phyloP scores from a whole-genome alignment of 1,140 invertebrate genomes.

The Temnothorax curvispinosus region DNA sequence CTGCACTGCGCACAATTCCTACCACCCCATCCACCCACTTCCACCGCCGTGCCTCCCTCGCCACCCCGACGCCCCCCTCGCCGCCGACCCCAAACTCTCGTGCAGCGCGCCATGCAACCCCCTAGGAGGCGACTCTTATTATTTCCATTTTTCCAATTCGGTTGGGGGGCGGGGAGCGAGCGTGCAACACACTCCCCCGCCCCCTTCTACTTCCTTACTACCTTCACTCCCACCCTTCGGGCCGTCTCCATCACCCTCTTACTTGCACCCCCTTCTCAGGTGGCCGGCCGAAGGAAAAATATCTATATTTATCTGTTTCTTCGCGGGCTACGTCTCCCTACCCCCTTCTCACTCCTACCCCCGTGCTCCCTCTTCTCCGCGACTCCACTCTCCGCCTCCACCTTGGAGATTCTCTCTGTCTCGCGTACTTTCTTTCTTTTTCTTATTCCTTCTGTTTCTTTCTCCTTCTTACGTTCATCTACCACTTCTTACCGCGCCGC shows the following conservation, averaged over 20 bases:
- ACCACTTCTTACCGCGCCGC: constrained; percentile 64
- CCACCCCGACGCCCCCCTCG: constrained; percentile 48
- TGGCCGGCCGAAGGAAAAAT: constrained; percentile 77
- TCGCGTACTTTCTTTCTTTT: constrained; percentile 51
- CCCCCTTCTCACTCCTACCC: constrained; percentile 36
- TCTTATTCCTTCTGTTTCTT: constrained; percentile 52
- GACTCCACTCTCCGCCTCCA: constrained; percentile 16
- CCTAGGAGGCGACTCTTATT: constrained; percentile 81
- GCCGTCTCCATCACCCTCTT: constrained; percentile 39
- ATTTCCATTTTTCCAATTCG: constrained; percentile 85
- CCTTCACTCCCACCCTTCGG: constrained; percentile 55
- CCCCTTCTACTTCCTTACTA: constrained; percentile 41
- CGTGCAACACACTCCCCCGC: constrained; percentile 69
- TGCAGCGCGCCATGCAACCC: constrained; percentile 77
- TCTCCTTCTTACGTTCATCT: constrained; percentile 56
- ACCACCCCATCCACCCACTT: constrained; percentile 57
- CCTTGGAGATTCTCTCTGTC: constrained; percentile 53
- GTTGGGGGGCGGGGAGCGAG: constrained; percentile 73
- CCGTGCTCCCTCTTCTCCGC: constrained; percentile 26
- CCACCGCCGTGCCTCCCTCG: constrained; percentile 49
- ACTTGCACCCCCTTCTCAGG: constrained; percentile 53
- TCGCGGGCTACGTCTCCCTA: constrained; percentile 72
- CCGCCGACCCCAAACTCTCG: constrained; percentile 55
- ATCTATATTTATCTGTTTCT: constrained; percentile 84
- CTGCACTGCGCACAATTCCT: constrained; percentile 82